These are phyloP conservation scores for Zosterops lateralis DNA, from an alignment of 2,113 vertebrate genomes.

Conservation along the genomic window DNA sequence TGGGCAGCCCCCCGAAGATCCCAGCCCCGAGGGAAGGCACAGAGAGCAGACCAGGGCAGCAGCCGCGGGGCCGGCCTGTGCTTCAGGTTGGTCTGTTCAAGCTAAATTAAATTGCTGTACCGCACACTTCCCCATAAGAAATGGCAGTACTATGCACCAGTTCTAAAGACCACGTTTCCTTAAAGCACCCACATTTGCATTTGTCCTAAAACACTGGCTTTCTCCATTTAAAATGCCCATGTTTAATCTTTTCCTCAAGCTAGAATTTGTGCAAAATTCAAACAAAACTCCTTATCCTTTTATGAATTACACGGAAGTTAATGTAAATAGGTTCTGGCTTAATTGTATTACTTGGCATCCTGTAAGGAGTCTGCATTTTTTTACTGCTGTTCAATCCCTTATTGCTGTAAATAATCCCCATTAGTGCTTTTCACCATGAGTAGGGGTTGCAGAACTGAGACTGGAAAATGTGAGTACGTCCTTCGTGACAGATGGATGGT, in stretches of 20 bases:
- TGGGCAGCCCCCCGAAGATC: background rate
- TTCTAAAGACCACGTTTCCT: background rate
- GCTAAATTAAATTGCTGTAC: rapidly evolving
- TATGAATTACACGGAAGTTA: background rate
- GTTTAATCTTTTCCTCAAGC: background rate
- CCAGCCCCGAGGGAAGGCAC: background rate
- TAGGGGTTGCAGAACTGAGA: background rate
- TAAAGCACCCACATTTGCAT: background rate
- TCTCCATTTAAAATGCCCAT: background rate
- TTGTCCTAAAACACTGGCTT: background rate
- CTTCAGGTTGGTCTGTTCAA: background rate
- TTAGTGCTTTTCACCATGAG: background rate
- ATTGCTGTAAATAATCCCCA: background rate
- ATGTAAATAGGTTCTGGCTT: background rate
- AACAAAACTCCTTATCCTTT: background rate
- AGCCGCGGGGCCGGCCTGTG: rapidly evolving
- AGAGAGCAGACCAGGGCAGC: background rate
- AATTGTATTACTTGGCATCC: background rate
- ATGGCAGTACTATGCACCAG: background rate
- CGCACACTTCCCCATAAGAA: background rate
- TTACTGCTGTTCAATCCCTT: background rate
- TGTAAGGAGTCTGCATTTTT: background rate
- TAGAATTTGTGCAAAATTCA: background rate
- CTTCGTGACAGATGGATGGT: rapidly evolving
- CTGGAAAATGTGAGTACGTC: rapidly evolving